Evolutionary conservation across 2,797 vertebrate species (phyloP), one percentile per base, ranked within the genome.

Genomic region (Vipera ursinii): DNA sequence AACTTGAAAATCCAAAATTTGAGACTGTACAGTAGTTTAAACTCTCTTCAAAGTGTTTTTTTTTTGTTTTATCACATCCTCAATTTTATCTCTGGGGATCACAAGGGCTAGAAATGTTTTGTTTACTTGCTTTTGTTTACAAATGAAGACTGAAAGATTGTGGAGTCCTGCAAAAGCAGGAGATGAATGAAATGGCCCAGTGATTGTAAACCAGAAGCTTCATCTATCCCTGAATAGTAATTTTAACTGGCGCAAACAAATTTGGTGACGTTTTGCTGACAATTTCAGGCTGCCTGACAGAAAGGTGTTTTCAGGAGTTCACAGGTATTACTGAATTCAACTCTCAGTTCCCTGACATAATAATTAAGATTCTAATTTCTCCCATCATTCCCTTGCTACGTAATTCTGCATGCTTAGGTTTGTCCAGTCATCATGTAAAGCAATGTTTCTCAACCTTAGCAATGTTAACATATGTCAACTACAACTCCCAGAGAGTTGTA

Each of bases 241-340:
- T 48, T 91, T 32, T 0, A 89, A 91, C 12, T 93, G 91, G 93
- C 91, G 88, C 86, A 96, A 96, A 92, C 88, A 95, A 96, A 93
- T 12, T 12, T 89, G 87, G 89, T 93, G 92, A 10, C 95, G 96
- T 53, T 97, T 97, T 96, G 94, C 95, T 97, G 96, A 91, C 97
- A 97, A 96, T 96, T 98, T 98, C 98, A 98, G 98, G 97, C 97
- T 96, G 92, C 97, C 98, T 97, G 98, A 98, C 96, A 97, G 97
- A 98, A 97, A 98, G 96, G 95, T 96, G 97, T 95, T 96, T 97
- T 95, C 97, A 97, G 97, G 98, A 94, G 97, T 95, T 93, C 96
- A 96, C 97, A 99, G 98, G 98, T 99, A 99, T 97, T 97, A 95
- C 95, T 90, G 92, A 92, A 96, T 91, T 90, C 89, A 91, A 89